A percentile compares a stretch with the other conserved stretches of the same genome.
Conservation (phyloP, 2,888 invertebrate species). For the Drosophila recens region DNA sequence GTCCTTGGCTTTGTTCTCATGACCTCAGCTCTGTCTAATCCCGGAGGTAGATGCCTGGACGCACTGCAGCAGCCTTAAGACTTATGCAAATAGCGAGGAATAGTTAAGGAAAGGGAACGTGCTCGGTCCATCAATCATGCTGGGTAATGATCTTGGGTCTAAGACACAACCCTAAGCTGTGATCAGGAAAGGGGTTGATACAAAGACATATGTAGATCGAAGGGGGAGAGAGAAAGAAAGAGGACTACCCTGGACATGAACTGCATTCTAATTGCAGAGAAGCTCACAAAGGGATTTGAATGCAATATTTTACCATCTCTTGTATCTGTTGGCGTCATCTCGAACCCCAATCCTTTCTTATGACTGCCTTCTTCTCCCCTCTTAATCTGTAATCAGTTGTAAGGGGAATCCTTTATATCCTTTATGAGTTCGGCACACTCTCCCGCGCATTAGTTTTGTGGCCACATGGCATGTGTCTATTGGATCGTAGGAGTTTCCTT, state of each 20-base stretch:
- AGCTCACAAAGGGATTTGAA: slow-evolving; percentile 37
- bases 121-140: slow-evolving; percentile 70
- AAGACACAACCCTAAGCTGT: slow-evolving; percentile 14
- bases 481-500: slow-evolving; percentile 9
- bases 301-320: slow-evolving; percentile 7
- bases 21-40: slow-evolving; percentile 51
- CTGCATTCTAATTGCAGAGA: slow-evolving; percentile 67
- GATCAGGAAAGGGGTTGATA: slow-evolving; percentile 10
- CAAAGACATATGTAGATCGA: not conserved
- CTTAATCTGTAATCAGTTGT: slow-evolving; percentile 42
- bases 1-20: slow-evolving; percentile 64
- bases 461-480: slow-evolving; percentile 60
- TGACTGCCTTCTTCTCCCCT: slow-evolving; percentile 18
- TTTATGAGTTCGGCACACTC: slow-evolving; percentile 46
- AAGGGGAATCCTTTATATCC: slow-evolving; percentile 44
- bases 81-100: slow-evolving; percentile 65
- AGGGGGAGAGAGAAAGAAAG: not conserved
- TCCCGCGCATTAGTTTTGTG: slow-evolving; percentile 67
- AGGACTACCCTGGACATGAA: slow-evolving; percentile 40
- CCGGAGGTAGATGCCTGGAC: slow-evolving; percentile 32
- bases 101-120: slow-evolving; percentile 15
- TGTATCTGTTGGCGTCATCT: slow-evolving; percentile 50
- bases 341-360: not conserved
- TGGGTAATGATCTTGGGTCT: slow-evolving; percentile 55
- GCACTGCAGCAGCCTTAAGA: slow-evolving; percentile 27